Evolutionary conservation across 2,888 invertebrate species (phyloP), one percentile per base, ranked within the genome.

Genomic region (Agelastica alni): DNA sequence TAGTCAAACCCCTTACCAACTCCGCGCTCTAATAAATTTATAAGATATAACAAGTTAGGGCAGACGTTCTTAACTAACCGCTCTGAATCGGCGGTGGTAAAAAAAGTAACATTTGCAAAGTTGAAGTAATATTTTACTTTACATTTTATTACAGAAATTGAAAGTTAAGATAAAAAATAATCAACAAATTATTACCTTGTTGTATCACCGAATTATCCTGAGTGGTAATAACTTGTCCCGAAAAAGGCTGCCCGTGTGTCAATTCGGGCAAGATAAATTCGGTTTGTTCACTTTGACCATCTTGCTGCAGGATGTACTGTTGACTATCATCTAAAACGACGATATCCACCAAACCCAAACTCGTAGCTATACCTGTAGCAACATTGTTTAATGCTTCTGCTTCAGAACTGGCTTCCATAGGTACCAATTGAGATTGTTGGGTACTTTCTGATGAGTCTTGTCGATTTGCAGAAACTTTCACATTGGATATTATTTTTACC

Each of bases 251-350:
- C 9, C 58, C 59, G 10, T 57, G 44, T 7, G 59, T 31, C 37
- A 69, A 49, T 48, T 78, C 77, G 4, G 79, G 80, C 6, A 79
- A 64, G 32, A 77, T 78, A 56, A 70, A 77, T 54, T 77, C 74
- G 0, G 69, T 56, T 41, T 68, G 63, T 45, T 70, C 69, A 30
- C 60, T 58, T 55, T 66, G 64, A 9, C 57, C 61, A 36, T 69
- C 68, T 44, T 76, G 68, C 31, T 63, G 74, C 62, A 84, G 71
- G 53, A 84, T 77, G 65, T 81, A 85, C 71, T 74, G 72, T 51
- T 84, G 84, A 54, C 85, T 84, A 34, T 85, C 81, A 64, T 85
- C 84, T 54, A 85, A 77, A 13, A 84, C 76, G 34, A 85, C 79
- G n/a, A 79, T 75, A 64, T 79, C 79, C n/a, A 79, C 80, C 43